Evolutionary conservation across 2,797 vertebrate genomes (phyloP).

Genomic region (Tapirus indicus): DNA sequence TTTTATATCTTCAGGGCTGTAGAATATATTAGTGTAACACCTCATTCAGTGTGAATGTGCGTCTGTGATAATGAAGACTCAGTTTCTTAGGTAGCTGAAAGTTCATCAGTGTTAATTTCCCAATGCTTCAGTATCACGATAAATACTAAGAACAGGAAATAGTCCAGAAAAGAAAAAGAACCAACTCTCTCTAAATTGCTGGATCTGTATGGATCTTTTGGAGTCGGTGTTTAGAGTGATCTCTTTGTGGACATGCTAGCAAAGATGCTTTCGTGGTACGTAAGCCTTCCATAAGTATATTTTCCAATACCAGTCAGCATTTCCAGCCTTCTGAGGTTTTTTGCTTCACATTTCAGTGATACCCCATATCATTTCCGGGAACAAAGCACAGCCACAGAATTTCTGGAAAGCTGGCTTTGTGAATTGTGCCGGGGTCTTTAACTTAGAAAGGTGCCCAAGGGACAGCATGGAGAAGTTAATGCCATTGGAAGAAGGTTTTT

Average conservation of each 20-base stretch:
- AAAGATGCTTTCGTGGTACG: fast-evolving
- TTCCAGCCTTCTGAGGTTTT: background rate
- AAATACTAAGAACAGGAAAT: background rate
- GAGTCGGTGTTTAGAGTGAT: background rate
- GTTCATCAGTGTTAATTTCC: slow-evolving; percentile 57
- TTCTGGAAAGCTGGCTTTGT: background rate
- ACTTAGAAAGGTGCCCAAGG: background rate
- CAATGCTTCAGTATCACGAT: background rate
- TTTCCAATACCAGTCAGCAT: slow-evolving; percentile 12
- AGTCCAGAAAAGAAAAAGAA: background rate
- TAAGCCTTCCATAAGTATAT: background rate
- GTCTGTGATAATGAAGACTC: background rate
- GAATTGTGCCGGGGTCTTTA: background rate
- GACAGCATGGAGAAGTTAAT: too few species aligned
- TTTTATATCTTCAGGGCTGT: slow-evolving; percentile 19
- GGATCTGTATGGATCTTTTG: fast-evolving
- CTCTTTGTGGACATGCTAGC: background rate
- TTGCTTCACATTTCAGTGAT: background rate
- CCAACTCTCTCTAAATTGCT: background rate
- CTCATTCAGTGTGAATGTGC: background rate
- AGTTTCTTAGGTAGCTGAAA: background rate
- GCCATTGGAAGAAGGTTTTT: background rate
- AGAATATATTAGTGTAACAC: background rate
- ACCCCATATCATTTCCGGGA: background rate
- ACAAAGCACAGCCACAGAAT: background rate